phyloP scores from a whole-genome alignment of 2,797 vertebrate species.

The Pelochelys cantorii region DNA sequence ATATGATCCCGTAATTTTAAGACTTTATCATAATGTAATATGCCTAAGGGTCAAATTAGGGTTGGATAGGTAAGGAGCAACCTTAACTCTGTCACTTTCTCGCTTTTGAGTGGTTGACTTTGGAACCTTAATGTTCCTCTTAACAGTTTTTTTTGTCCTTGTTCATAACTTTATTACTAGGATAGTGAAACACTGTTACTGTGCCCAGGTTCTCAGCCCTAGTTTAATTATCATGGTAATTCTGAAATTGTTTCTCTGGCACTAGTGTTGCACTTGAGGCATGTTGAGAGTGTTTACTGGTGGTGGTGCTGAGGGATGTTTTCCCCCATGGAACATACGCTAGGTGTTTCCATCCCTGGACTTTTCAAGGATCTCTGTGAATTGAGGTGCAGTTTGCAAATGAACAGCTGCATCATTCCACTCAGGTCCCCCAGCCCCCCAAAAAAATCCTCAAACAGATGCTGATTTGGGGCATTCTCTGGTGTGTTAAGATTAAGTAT shows the following conservation, averaged over 20 bases:
- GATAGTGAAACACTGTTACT: background rate
- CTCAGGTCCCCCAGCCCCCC: accelerated
- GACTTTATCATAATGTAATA: background rate
- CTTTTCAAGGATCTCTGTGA: background rate
- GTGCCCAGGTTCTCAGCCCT: background rate
- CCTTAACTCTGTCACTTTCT: too few relatives aligned
- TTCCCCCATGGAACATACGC: background rate
- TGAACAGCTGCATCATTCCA: background rate
- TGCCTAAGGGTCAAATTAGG: background rate
- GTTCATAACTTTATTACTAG: background rate
- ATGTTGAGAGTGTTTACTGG: background rate
- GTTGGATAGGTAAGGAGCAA: background rate
- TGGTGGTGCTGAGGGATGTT: background rate
- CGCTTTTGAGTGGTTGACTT: background rate
- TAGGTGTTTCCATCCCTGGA: background rate
- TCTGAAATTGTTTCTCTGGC: background rate
- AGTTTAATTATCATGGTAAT: accelerated
- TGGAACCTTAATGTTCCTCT: background rate
- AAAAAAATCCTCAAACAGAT: background rate
- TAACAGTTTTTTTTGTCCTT: background rate
- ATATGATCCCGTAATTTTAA: accelerated
- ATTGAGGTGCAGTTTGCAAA: background rate
- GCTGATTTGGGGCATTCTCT: background rate
- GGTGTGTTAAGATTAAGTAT: background rate
- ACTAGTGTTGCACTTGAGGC: background rate